Percentiles rank a stretch among this genome's conserved stretches.
phyloP scores from a whole-genome alignment of 2,888 invertebrate species.

The Eupithecia vulgata region DNA sequence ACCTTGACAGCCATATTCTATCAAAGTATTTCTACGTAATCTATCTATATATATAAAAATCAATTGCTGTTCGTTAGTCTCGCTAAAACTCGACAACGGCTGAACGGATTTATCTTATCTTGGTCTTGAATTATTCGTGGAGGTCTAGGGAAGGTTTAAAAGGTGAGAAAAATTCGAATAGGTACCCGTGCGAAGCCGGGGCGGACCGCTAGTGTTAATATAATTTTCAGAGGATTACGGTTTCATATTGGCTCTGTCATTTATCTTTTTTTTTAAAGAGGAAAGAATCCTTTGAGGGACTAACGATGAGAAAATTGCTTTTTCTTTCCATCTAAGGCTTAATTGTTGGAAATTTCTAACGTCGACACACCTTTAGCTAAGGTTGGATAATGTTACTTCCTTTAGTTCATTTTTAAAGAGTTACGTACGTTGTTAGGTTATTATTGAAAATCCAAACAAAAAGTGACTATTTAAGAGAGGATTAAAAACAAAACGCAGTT shows the following conservation, averaged over 20 bases:
- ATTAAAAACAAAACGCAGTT: not conserved
- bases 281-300: not conserved
- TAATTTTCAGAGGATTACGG: conserved; percentile 20
- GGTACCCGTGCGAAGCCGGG: too few relatives aligned
- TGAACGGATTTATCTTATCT: too few relatives aligned
- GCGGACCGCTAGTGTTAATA: too few relatives aligned
- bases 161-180: too few relatives aligned
- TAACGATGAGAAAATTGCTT: conserved; percentile 9
- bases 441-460: not conserved
- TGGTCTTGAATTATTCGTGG: too few relatives aligned
- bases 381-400: not conserved
- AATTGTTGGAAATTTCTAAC: not conserved
- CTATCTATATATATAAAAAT: too few relatives aligned
- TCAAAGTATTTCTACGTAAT: too few relatives aligned
- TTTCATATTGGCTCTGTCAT: conserved; percentile 16
- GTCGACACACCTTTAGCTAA: not conserved
- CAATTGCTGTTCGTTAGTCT: too few relatives aligned
- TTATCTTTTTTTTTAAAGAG: conserved; percentile 9
- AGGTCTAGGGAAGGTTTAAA: too few relatives aligned
- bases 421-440: not conserved
- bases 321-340: conserved; percentile 2
- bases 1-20: too few relatives aligned
- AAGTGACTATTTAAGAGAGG: not conserved
- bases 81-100: too few relatives aligned
- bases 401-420: not conserved